Conservation (phyloP, 2,888 invertebrate species). For the Folsomia manolachei region DNA sequence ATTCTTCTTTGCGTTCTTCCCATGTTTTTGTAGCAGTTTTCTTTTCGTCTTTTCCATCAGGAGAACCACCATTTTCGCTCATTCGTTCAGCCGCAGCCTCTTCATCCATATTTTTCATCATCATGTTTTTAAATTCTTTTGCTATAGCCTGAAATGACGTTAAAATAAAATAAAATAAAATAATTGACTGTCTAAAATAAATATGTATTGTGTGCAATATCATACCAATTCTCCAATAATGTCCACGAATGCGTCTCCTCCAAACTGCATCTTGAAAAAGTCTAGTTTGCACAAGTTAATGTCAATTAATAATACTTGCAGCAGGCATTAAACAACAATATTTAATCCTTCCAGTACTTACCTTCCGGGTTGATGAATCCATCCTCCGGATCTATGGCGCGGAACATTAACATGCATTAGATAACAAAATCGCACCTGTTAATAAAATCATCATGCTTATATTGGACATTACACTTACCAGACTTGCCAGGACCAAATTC, state of each 20-base stretch:
- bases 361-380: constrained; percentile 50
- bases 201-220: constrained; percentile 20
- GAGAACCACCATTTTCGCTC: constrained; percentile 19
- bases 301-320: background rate
- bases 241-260: constrained; percentile 50
- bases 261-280: constrained; percentile 47
- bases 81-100: constrained; percentile 30
- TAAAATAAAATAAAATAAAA: no score
- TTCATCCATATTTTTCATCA: constrained; percentile 44
- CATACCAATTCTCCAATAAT: constrained; percentile 50
- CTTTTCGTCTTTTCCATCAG: constrained; percentile 22
- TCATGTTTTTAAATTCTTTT: constrained; percentile 50
- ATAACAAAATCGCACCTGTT: background rate
- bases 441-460: background rate
- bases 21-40: constrained; percentile 35
- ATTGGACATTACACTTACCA: no score
- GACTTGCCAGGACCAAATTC: constrained; percentile 49
- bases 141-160: constrained; percentile 19
- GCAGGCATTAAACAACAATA: no score
- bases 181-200: background rate
- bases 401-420: no score
- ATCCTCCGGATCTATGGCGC: constrained; percentile 46
- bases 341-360: no score
- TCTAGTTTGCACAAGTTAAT: background rate
- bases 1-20: constrained; percentile 45